Base-by-base conservation (phyloP, 2,113 vertebrate species). In the Macrotis lagotis region DNA sequence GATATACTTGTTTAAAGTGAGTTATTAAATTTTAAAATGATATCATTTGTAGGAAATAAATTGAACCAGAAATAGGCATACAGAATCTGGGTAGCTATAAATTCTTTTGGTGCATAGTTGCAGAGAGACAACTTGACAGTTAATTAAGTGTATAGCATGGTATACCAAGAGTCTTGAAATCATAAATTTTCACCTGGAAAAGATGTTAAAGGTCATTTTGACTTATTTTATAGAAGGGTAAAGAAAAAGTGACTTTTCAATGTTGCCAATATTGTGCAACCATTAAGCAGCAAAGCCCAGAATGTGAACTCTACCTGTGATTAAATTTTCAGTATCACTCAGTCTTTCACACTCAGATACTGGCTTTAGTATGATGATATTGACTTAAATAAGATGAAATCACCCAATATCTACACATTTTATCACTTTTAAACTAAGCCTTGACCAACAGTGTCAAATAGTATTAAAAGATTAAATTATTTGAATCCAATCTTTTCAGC, bases 31-130 rank as follows among this genome's bases (percentile, higher is more conserved):
- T 49, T 94, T 28, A 90, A 89, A 37, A 50, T 24, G 88, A 8
- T 44, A 53, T 94, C 37, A 88, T 26, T 88, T 89, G 53, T 25
- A 93, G 83, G 25, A 95, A 12, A 22, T 26, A 92, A 91, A 53
- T 52, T 22, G 52, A 95, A 55, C 8, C 48, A 55, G 91, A 91
- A 90, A 49, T 50, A 14, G 5, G 24, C n/a, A 88, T 66, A 91
- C 19, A 74, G 90, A 66, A 50, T 74, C 90, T 47, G 89, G 47
- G 25, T 89, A 22, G n/a, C 66, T 83, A 44, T 66, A 88, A 83
- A 0, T 89, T 47, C 22, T 93, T 74, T 90, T 88, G 49, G 31
- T 5, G 12, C 7, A 66, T 50, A 92, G 89, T 0, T 31, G 88
- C 48, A 59, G 4, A 22, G 52, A 92, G n/a, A 83, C n/a, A 83